These are phyloP conservation scores for Saccostrea cuccullata DNA, from an alignment of 1,140 invertebrate genomes.

Conservation along the genomic window DNA sequence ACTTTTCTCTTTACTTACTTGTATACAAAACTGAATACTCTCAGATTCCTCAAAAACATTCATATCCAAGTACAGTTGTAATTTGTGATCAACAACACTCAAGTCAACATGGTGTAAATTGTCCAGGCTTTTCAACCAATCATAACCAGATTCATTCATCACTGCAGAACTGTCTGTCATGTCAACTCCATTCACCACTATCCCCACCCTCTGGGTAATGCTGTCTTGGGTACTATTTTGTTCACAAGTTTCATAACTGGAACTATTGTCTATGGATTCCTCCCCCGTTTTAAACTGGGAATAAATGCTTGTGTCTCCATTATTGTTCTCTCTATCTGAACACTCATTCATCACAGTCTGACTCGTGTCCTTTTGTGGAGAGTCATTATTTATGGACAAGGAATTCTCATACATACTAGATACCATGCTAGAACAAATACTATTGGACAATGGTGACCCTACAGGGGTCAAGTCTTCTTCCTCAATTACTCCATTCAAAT, in stretches of 20 bases:
- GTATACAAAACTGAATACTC: conserved; percentile 47
- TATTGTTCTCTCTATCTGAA: conserved; percentile 27
- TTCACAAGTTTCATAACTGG: conserved; percentile 7
- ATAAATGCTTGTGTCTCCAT: conserved; percentile 17
- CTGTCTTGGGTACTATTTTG: not conserved
- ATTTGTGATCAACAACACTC: conserved; percentile 68
- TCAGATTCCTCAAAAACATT: conserved; percentile 67
- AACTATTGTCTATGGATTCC: not conserved
- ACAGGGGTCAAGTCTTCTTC: conserved; percentile 60
- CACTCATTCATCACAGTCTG: not conserved
- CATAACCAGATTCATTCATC: not conserved
- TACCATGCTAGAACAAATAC: conserved; percentile 74
- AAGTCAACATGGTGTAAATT: conserved; percentile 61
- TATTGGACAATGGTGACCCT: conserved; percentile 69
- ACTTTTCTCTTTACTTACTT: not conserved
- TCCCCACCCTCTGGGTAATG: not conserved
- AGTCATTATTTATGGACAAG: conserved; percentile 45
- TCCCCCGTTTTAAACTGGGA: conserved; percentile 30
- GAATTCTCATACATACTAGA: conserved; percentile 74
- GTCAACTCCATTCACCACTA: not conserved
- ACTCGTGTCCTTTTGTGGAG: conserved; percentile 14
- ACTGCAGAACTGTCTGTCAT: not conserved
- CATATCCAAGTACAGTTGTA: conserved; percentile 74
- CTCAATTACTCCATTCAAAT: conserved; percentile 42
- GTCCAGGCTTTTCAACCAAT: conserved; percentile 14